Base-by-base conservation (phyloP, 2,888 invertebrate genomes). In the Tipula helvola region DNA sequence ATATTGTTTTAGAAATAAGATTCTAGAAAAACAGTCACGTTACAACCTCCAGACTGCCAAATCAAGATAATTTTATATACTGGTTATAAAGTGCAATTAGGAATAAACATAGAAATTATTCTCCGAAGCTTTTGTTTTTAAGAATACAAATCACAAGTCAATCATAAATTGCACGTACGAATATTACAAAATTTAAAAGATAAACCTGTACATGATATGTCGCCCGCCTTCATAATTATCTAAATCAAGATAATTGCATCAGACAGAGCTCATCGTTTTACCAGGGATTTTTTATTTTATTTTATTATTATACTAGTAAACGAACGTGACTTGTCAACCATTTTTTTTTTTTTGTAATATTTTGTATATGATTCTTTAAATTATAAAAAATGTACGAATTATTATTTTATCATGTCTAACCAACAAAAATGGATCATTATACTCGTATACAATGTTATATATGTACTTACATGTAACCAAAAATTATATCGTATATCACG, bases 401-500 rank as follows among this genome's bases (percentile, higher is more conserved):
- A 52, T 52, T 71, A 28, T 71, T 71, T 28, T 71, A 71, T 71
- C 7, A 71, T 71, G 28, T 71, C 28, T 71, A 57, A 18, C 52
- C 28, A 71, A 71, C 28, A 71, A 71, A 71, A 71, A 71, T 2
- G 28, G 10, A 71, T 71, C 71, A 71, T 71, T 71, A 71, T 28
- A 71, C 71, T 10, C 28, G 28, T 28, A 28, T 28, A 28, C 2
- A 28, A 28, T 28, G 28, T 28, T 28, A 28, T 28, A 2, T 28
- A 28, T 28, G 28, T 28, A 28, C 28, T 28, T 71, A 71, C 71
- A 71, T 71, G 71, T 71, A 28, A 71, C 28, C 71, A 71, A 12
- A 71, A 71, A 71, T 84, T 84, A 36, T 84, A 84, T 39, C 84
- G 39, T 16, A 84, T 84, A 84, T 84, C 84, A 84, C 84, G 84